Evolutionary conservation across 2,888 invertebrate genomes (phyloP).

Genomic region (Orthonychiurus folsomi): DNA sequence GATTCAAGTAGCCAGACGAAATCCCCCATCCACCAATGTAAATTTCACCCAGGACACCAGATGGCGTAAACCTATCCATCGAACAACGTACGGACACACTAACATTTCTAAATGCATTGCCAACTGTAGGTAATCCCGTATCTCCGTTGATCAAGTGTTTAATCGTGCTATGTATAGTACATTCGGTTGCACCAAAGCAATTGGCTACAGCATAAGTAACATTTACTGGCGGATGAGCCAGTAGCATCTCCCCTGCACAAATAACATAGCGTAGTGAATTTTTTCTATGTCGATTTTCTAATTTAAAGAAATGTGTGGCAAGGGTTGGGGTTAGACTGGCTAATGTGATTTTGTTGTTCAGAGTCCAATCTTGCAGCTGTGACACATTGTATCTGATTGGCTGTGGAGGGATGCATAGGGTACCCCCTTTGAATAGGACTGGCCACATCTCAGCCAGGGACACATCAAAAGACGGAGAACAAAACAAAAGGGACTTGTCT

Average conservation of each 20-base stretch:
- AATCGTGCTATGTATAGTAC: too few relatives aligned
- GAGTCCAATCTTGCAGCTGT: background rate
- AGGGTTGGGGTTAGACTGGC: too few relatives aligned
- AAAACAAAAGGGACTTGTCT: background rate
- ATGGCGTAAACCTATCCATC: constrained; percentile 46
- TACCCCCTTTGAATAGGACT: background rate
- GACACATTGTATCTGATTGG: background rate
- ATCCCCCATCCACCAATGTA: constrained; percentile 72
- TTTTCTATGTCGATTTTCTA: too few relatives aligned
- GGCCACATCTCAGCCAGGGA: background rate
- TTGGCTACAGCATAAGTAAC: too few relatives aligned
- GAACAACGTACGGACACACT: constrained; percentile 71
- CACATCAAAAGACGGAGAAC: background rate
- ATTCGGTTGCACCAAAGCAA: too few relatives aligned
- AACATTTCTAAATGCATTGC: too few relatives aligned
- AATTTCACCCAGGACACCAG: constrained; percentile 42
- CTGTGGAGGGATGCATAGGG: background rate
- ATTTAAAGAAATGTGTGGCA: too few relatives aligned
- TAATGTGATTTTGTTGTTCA: background rate
- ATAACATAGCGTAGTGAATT: too few relatives aligned
- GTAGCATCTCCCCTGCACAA: too few relatives aligned
- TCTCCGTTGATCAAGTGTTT: too few relatives aligned
- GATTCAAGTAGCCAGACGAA: constrained; percentile 70
- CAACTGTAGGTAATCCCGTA: too few relatives aligned
- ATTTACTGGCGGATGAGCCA: too few relatives aligned